Conservation (phyloP, 2,888 invertebrate genomes). For the Eudasyphora cyanicolor region DNA sequence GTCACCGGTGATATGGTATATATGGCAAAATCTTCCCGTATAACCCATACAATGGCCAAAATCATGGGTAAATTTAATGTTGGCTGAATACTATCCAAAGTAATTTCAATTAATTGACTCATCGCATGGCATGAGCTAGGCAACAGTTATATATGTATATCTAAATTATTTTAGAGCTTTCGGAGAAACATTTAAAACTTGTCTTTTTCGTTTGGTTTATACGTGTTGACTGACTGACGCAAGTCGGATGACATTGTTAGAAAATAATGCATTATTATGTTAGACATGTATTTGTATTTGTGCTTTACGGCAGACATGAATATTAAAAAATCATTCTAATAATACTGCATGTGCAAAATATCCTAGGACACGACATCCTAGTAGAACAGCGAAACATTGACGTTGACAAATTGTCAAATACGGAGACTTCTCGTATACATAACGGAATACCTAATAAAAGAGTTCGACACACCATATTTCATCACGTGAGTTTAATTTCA, state of each 20-base stretch:
- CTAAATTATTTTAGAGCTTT: not conserved
- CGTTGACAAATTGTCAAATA: no score
- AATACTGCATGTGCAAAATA: not conserved
- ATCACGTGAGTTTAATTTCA: no score
- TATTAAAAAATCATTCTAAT: not conserved
- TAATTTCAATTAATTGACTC: slow-evolving; percentile 44
- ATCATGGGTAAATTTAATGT: slow-evolving; percentile 72
- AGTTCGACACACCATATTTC: no score
- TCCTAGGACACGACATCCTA: not conserved
- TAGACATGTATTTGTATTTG: not conserved
- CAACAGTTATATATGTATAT: not conserved
- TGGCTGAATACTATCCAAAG: slow-evolving; percentile 32
- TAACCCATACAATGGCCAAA: slow-evolving; percentile 74
- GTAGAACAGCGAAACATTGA: not conserved
- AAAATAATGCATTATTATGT: not conserved
- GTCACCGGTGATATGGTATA: slow-evolving; percentile 68
- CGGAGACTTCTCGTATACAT: no score
- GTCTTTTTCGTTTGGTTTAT: not conserved
- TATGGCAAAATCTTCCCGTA: slow-evolving; percentile 71
- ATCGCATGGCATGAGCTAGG: slow-evolving; percentile 14
- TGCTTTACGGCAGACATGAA: no score
- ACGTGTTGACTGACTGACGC: not conserved
- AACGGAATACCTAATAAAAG: no score
- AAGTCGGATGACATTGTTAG: not conserved
- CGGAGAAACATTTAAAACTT: no score